Evolutionary conservation across 2,888 invertebrate genomes (phyloP).

Genomic region (Eupithecia inturbata): DNA sequence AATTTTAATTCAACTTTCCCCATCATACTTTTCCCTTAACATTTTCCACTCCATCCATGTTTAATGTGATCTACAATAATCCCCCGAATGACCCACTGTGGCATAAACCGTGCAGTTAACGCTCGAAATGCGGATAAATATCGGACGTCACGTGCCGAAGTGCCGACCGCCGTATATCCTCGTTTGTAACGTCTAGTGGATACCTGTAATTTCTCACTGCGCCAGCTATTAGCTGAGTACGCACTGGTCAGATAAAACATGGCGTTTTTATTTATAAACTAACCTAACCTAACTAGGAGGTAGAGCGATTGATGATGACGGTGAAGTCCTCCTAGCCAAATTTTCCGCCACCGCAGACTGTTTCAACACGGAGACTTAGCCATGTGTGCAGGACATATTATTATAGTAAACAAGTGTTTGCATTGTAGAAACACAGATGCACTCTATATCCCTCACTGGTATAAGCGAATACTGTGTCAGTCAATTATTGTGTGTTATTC

Average conservation of each 20-base stretch:
- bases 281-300: not conserved
- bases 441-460: no score
- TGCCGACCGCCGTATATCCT: conserved; percentile 44
- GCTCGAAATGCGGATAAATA: conserved; percentile 37
- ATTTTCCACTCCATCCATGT: conserved; percentile 10
- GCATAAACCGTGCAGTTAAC: conserved; percentile 34
- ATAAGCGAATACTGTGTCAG: no score
- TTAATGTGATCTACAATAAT: conserved; percentile 12
- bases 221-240: conserved; percentile 39
- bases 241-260: not conserved
- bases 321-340: not conserved
- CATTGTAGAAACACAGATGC: no score
- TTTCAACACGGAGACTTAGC: not conserved
- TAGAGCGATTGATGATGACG: not conserved
- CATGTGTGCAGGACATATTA: not conserved
- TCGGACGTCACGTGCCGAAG: conserved; percentile 34
- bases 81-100: conserved; percentile 4
- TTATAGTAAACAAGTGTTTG: not conserved
- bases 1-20: not conserved
- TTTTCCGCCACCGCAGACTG: not conserved
- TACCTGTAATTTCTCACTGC: conserved; percentile 50
- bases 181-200: conserved; percentile 51
- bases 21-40: not conserved
- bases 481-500: no score
- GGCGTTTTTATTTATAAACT: not conserved